A percentile compares a stretch with the other conserved stretches of the same genome.
Evolutionary conservation across 2,113 vertebrate species (phyloP).

Genomic region (Lepisosteus oculatus): DNA sequence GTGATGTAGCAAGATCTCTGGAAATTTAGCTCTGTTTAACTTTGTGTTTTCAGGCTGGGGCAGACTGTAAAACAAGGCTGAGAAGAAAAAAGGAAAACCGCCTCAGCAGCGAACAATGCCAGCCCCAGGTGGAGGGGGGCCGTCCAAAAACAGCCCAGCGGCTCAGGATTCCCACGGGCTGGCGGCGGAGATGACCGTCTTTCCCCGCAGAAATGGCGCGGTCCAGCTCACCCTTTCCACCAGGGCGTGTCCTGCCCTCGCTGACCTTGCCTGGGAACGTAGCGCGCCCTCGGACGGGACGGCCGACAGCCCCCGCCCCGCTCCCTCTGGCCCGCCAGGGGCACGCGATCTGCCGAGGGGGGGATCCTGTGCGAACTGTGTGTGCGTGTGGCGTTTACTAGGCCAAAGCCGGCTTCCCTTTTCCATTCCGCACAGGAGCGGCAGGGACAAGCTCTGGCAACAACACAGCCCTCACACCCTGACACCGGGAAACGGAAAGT

Average conservation of each 20-base stretch:
- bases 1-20: no score
- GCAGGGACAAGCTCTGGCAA: slow-evolving; percentile 17
- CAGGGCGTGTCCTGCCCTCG: slow-evolving; percentile 47
- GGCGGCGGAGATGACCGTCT: slow-evolving; percentile 57
- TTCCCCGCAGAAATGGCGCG: background rate
- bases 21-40: no score
- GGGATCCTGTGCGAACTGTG: slow-evolving; percentile 42
- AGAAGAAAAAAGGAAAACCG: slow-evolving; percentile 29
- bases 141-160: slow-evolving; percentile 59
- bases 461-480: slow-evolving; percentile 16
- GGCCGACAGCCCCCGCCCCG: slow-evolving; percentile 42
- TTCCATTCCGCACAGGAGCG: slow-evolving; percentile 33
- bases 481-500: background rate
- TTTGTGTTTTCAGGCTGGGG: no score
- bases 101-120: slow-evolving; percentile 34
- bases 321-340: slow-evolving; percentile 36
- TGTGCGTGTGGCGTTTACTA: slow-evolving; percentile 26
- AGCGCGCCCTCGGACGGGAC: no score
- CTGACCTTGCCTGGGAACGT: slow-evolving; percentile 30
- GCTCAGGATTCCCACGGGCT: slow-evolving; percentile 55
- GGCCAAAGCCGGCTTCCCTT: slow-evolving; percentile 38
- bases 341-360: slow-evolving; percentile 37
- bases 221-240: slow-evolving; percentile 46
- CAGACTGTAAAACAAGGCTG: background rate
- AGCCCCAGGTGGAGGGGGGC: slow-evolving; percentile 38